A percentile compares a stretch with the other conserved stretches of the same genome.
phyloP scores from a whole-genome alignment of 30 jellyfish, hydroid and myxozoan species.

The Cassiopea andromeda region DNA sequence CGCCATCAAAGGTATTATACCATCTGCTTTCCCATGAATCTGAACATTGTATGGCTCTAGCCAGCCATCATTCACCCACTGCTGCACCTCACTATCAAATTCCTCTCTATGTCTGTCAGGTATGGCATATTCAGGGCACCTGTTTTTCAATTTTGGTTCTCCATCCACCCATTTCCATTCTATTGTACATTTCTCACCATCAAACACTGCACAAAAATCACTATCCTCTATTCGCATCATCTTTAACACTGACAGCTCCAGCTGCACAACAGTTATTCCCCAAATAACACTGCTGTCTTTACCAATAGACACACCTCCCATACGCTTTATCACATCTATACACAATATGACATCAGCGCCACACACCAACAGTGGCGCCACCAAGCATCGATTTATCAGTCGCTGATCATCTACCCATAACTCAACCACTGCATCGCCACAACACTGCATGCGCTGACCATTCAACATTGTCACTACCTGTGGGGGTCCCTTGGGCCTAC shows the following conservation, averaged over 20 bases:
- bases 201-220: conserved; percentile 16
- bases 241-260: neutral
- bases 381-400: neutral
- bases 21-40: neutral
- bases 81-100: neutral
- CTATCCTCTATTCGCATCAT: neutral
- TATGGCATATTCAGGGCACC: neutral
- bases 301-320: conserved; percentile 20
- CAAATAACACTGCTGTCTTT: conserved; percentile 2
- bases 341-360: neutral
- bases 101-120: neutral
- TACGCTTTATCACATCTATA: neutral
- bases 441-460: conserved; percentile 19
- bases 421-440: conserved; percentile 2
- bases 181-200: conserved; percentile 22
- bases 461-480: conserved; percentile 8
- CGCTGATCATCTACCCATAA: neutral
- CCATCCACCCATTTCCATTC: conserved; percentile 29
- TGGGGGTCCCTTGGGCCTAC: neutral
- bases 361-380: neutral
- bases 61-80: neutral
- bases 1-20: neutral
- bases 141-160: neutral
- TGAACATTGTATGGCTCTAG: neutral
- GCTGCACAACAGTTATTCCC: conserved; percentile 11